Evolutionary conservation across 2,113 vertebrate species (phyloP), one percentile per base, ranked within the genome.

Genomic region (Oophaga pumilio): DNA sequence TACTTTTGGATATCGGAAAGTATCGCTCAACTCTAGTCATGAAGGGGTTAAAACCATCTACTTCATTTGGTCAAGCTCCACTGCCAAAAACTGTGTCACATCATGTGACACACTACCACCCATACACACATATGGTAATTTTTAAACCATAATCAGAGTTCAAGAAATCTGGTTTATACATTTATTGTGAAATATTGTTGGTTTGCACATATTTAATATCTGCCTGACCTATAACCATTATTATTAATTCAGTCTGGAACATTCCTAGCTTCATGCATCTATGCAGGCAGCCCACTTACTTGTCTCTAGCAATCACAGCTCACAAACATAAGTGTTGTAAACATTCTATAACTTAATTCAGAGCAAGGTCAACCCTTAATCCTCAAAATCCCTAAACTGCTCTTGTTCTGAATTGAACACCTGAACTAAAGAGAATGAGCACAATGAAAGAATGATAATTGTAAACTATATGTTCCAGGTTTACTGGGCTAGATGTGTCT

Each of bases 371-470:
- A 73, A 28, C 50, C 52, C 43, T 82, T 66, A 68, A 82, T 82
- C 80, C 80, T 64, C 80, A 53, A 33, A 84, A 71, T 84, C 82
- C 82, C 82, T 59, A 57, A 71, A 84, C 68, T 73, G 52, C 28
- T 74, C 71, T 85, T 85, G 71, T 62, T 60, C 71, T 85, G 50
- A 73, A 73, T 84, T 62, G 28, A 85, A 76, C 84, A 50, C 68
- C 71, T 76, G 68, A 73, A 73, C 49, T 84, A 84, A 74, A 74
- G 28, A 76, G 53, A 59, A 76, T 43, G 22, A 85, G 60, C 60
- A 86, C 76, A 78, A 69, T 66, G 49, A 79, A 60, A 62, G 52
- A 80, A 68, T 86, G 76, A 78, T 86, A 86, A 86, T 79, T 86
- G 85, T 78, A 86, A 83, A 83, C 81, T 83, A 68, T 83, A 86